Base-by-base conservation (phyloP, 2,888 invertebrate genomes). In the Sinohyriopsis cumingii region DNA sequence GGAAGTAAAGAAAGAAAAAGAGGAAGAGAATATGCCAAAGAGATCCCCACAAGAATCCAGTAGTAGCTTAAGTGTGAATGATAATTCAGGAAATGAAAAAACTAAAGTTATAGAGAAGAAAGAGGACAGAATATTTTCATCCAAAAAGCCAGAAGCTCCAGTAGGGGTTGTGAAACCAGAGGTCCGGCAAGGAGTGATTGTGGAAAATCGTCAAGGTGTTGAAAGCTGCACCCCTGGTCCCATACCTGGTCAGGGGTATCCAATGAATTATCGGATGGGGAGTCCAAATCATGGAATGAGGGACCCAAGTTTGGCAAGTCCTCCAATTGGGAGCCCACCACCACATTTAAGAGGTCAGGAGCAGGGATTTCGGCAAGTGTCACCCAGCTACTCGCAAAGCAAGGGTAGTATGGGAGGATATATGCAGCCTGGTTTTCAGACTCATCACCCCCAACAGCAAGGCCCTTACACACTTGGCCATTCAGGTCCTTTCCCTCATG, bases 151-250 rank as follows among this genome's bases (percentile, higher is more conserved):
- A 20, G 75, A 77, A 73, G 75, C 75, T 22, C 77, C 77, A 25
- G 73, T 77, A 33, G 77, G 77, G n/a, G 73, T 77, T 12, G 77
- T 77, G 33, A 77, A 77, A 65, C 77, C 77, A 24, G 77, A 77
- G 59, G 73, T 77, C 15, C 63, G 77, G 55, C 77, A 77, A 45
- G 77, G 77, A 45, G 77, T 77, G 20, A 77, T 77, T 45, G 77
- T 77, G 24, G 77, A 77, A 61, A 77, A 77, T 53, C 75, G 70
- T 56, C 73, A 77, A 59, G 70, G 70, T 6, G 65, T 70, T 19
- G 77, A 77, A 22, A 61, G 59, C 53, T 66, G 69, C 56, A 59
- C 60, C 20, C 62, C 54, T 60, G 24, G 25, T 57, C 3, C 53
- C 12, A 59, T 57, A 20, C 59, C 65, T n/a, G 75, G 72, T 55